Evolutionary conservation across 2,888 invertebrate species (phyloP).

Genomic region (Abrostola triplasia): DNA sequence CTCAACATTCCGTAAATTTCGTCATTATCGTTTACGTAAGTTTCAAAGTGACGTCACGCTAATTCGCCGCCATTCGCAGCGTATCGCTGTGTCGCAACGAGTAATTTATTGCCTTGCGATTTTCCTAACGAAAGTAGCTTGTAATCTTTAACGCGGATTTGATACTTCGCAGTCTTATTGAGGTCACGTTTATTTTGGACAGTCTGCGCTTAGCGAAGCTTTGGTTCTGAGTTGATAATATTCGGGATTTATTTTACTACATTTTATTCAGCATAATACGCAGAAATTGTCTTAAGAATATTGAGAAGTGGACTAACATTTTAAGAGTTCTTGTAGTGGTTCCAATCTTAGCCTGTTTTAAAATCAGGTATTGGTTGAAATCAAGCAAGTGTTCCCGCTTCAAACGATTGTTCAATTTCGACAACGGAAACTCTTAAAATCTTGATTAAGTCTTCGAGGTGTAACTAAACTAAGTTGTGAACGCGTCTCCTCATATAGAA

Average conservation of each 20-base stretch:
- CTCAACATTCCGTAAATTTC: slow-evolving; percentile 34
- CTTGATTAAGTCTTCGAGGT: too few species aligned
- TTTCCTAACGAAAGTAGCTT: slow-evolving; percentile 39
- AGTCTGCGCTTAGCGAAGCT: slow-evolving; percentile 10
- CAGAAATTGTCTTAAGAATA: background rate
- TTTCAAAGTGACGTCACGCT: slow-evolving; percentile 44
- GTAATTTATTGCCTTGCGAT: slow-evolving; percentile 46
- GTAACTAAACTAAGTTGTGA: too few species aligned
- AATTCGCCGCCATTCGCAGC: slow-evolving; percentile 41
- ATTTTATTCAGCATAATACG: background rate
- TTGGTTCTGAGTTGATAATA: background rate
- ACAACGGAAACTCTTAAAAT: too few species aligned
- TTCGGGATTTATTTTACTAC: slow-evolving; percentile 6
- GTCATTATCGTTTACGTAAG: slow-evolving; percentile 47
- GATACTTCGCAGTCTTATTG: slow-evolving; percentile 44
- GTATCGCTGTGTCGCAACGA: slow-evolving; percentile 39
- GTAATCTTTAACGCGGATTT: slow-evolving; percentile 56
- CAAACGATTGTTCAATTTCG: too few species aligned
- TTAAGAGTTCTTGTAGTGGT: too few species aligned
- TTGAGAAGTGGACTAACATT: background rate
- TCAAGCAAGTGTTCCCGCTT: too few species aligned
- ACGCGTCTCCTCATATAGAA: too few species aligned
- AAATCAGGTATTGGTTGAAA: too few species aligned
- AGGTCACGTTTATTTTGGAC: slow-evolving; percentile 37
- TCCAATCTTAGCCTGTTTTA: too few species aligned